phyloP scores from a whole-genome alignment of 2,888 invertebrate species.

The Junonia oenone region DNA sequence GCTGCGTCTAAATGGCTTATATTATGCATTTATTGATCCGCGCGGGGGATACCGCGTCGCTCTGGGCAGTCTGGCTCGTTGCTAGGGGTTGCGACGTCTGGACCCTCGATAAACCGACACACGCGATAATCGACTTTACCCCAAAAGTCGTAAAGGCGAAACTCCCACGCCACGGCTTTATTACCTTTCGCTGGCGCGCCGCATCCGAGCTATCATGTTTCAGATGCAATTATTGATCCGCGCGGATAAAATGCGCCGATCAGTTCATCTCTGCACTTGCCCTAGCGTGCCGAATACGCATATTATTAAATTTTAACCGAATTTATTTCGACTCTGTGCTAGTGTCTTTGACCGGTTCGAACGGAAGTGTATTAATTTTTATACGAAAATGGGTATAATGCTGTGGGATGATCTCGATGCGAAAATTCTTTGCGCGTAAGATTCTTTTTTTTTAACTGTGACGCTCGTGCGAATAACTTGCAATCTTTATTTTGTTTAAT shows the following conservation, averaged over 20 bases:
- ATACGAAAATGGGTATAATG: slow-evolving; percentile 14
- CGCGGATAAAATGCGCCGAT: slow-evolving; percentile 27
- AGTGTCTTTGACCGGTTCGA: background rate
- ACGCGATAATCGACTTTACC: background rate
- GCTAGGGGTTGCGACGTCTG: slow-evolving; percentile 18
- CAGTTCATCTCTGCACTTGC: slow-evolving; percentile 11
- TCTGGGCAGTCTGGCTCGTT: slow-evolving; percentile 13
- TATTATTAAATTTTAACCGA: too few species aligned
- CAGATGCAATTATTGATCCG: slow-evolving; percentile 31
- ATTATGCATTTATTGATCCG: slow-evolving; percentile 28
- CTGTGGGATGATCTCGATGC: slow-evolving; percentile 19
- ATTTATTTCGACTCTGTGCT: background rate
- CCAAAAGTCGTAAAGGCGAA: background rate
- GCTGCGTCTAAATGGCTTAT: background rate
- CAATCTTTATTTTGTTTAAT: background rate
- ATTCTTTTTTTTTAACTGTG: background rate
- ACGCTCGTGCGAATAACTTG: background rate
- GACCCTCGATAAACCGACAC: background rate
- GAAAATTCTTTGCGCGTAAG: slow-evolving; percentile 27
- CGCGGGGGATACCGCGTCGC: slow-evolving; percentile 21
- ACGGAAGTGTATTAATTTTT: background rate
- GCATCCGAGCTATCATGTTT: slow-evolving; percentile 9
- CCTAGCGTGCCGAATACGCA: too few species aligned
- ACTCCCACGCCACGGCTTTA: background rate
- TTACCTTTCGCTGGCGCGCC: slow-evolving; percentile 1